Evolutionary conservation across 1,140 invertebrate species (phyloP), one percentile per base, ranked within the genome.

Genomic region (Varroa destructor): DNA sequence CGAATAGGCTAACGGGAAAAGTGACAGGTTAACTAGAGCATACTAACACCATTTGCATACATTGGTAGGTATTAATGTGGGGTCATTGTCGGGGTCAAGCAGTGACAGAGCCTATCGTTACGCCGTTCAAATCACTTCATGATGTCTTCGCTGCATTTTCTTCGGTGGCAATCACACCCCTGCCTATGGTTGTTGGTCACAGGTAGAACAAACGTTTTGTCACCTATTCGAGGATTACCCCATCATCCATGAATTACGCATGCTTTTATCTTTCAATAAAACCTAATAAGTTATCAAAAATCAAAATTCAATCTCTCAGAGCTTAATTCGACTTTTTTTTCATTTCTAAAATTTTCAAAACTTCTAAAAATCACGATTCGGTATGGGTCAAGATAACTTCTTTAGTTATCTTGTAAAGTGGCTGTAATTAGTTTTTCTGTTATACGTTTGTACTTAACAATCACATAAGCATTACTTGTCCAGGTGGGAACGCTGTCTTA

Each of bases 71-170:
- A 14, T 86, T 82, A 75, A 86, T 87, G 83, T 87, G 86, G 85
- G 86, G 86, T 40, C 84, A 86, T 73, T 86, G 85, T 77, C 79
- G 84, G 64, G 84, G 85, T 55, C 84, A 86, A 76, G 83, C 81
- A 71, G 81, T 87, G 25, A 82, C 79, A 2, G 76, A 77, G 55
- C 84, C 86, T 1, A 81, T 82, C 43, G 77, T 81, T 25, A 87
- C 86, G 0, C 81, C 82, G 1, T 84, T 86, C 72, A 77, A 79
- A 43, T 80, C 80, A 57, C 79, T 86, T 55, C 83, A 87, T 75
- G 86, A 87, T 75, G 85, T 84, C 1, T 83, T 87, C 75, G 85
- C 85, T 36, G 84, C 81, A 70, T 87, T 85, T 74, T 82, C 84
- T 0, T 82, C 81, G 14, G 85, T 85, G 0, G 81, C 82, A 72